Base-by-base conservation (phyloP, 1,140 invertebrate species). In the Schlechtendalia chinensis region DNA sequence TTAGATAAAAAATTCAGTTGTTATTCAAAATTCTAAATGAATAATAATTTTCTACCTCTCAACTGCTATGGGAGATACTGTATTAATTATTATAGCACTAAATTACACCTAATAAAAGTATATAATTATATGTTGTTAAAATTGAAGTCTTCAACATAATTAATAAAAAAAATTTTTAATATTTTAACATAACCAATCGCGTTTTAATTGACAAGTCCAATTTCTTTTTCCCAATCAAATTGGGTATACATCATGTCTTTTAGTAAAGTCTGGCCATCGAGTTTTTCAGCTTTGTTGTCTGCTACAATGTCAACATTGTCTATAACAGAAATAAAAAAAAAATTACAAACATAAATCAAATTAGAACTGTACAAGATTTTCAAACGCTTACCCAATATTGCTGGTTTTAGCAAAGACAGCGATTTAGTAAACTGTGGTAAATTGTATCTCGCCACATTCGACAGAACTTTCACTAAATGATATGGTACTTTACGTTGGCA, bases 211-310 rank as follows among this genome's bases (percentile, higher is more conserved):
- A 61, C n/a, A 17, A 77, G 19, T 45, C 74, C 74, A 8, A 77
- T 77, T 77, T 59, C 74, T 61, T 61, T 77, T 77, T 77, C 74
- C 74, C 74, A 77, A 59, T 77, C 74, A 17, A 27, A 45, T 77
- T 59, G 32, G 22, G 74, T 61, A 47, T 77, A 77, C 74, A 77
- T 77, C 54, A 77, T 77, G 39, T 77, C 32, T 77, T 77, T 77
- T 45, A 77, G 39, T 59, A 77, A 58, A 14, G 74, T 61, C 19
- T 77, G 56, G 11, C 74, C 74, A 24, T 77, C 39, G 4, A 77
- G 16, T 58, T 61, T 77, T 1, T 77, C 74, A 77, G 32, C 32
- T 77, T 77, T 77, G 19, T 61, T 77, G 5, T 61, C 32, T 17
- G 74, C 74, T 58, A 77, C 14, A 77, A 77, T 59, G 1, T 77